These are phyloP conservation scores for Anguilla pacifica DNA, from an alignment of 2,797 vertebrate species.

Conservation along the genomic window DNA sequence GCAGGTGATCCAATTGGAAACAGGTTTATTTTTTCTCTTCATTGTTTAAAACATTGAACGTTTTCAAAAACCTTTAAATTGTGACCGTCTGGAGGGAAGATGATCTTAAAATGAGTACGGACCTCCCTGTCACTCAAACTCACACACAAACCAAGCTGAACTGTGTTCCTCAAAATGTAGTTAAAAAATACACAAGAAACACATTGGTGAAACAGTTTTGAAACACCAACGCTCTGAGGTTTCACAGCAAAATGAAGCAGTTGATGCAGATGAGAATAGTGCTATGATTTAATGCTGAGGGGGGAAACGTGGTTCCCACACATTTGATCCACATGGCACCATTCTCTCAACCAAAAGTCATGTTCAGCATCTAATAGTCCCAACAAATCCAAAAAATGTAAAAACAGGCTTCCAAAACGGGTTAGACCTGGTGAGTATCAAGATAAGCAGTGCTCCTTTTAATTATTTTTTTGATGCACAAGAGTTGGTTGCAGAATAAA, in stretches of 20 bases:
- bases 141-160: conserved; percentile 4
- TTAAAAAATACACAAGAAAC: conserved; percentile 6
- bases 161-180: conserved; percentile 10
- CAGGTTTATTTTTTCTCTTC: conserved; percentile 27
- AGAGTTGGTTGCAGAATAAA: not conserved
- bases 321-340: conserved; percentile 16
- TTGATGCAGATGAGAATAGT: not conserved
- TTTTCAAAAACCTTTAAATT: conserved; percentile 32
- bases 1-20: conserved; percentile 7
- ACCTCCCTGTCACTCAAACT: conserved; percentile 17
- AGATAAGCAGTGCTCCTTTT: not conserved
- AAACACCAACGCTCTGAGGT: conserved; percentile 1
- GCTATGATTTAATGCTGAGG: not conserved
- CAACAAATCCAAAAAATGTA: not conserved
- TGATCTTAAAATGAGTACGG: conserved; percentile 15
- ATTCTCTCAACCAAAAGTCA: not conserved
- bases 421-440: conserved; percentile 3
- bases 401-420: not conserved
- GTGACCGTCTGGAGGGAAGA: conserved; percentile 19
- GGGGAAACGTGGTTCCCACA: not conserved
- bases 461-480: not conserved
- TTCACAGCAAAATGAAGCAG: conserved; percentile 9
- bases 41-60: conserved; percentile 29
- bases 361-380: not conserved
- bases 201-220: not conserved